Conservation (phyloP, 2,113 vertebrate species). For the Tylochromis polylepis region DNA sequence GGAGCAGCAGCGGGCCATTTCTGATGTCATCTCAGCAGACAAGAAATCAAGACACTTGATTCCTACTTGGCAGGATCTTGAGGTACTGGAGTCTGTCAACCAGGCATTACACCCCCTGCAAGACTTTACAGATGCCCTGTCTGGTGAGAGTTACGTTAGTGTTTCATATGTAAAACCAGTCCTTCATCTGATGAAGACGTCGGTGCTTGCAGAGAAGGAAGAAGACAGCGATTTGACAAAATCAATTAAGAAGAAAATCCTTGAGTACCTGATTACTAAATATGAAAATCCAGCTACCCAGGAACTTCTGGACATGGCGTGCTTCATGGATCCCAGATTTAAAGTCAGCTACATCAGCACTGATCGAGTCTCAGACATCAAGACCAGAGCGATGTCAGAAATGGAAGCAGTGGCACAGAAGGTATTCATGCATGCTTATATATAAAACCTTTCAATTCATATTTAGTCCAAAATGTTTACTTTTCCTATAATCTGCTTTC, state of each 20-base stretch:
- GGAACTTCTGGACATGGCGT: background rate
- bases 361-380: background rate
- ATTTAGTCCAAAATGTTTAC: background rate
- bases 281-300: background rate
- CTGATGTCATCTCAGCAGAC: too few relatives aligned
- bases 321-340: background rate
- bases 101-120: too few relatives aligned
- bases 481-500: accelerated
- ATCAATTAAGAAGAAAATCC: background rate
- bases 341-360: background rate
- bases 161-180: accelerated
- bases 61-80: too few relatives aligned
- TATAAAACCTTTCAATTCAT: background rate
- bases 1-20: too few relatives aligned
- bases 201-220: background rate
- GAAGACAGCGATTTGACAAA: background rate
- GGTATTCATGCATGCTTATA: accelerated
- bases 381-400: background rate
- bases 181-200: background rate
- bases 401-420: background rate
- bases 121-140: too few relatives aligned
- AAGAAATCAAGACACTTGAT: too few relatives aligned
- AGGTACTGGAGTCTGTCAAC: too few relatives aligned
- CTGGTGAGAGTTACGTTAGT: too few relatives aligned
- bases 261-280: accelerated